These are phyloP conservation scores for Zaprionus ornatus DNA, from an alignment of 1,140 invertebrate genomes.

Conservation along the genomic window DNA sequence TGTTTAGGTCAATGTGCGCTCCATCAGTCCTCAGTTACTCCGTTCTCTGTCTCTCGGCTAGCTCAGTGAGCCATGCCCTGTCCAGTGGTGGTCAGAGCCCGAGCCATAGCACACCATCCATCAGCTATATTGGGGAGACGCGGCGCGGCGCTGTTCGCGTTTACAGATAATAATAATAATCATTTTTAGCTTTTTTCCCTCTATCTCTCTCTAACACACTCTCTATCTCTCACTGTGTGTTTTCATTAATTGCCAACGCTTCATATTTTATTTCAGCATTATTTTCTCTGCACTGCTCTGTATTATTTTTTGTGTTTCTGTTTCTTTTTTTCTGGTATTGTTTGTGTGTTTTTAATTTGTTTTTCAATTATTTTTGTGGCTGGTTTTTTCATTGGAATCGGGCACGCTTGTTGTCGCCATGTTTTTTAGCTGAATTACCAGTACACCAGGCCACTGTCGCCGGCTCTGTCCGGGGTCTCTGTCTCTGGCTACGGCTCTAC, in stretches of 20 bases:
- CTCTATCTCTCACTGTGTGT: slow-evolving; percentile 23
- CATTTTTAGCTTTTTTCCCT: slow-evolving; percentile 24
- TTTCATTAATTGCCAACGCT: slow-evolving; percentile 78
- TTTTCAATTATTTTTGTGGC: slow-evolving; percentile 80
- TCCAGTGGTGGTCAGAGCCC: slow-evolving; percentile 34
- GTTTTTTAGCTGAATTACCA: slow-evolving; percentile 63
- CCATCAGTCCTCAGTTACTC: slow-evolving; percentile 12
- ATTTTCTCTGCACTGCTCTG: slow-evolving; percentile 38
- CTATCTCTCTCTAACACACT: slow-evolving; percentile 30
- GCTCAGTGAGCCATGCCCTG: slow-evolving; percentile 38
- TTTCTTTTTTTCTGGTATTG: slow-evolving; percentile 28
- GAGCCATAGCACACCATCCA: neutral
- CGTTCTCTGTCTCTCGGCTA: neutral
- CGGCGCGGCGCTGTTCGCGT: slow-evolving; percentile 24
- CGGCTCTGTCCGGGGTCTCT: slow-evolving; percentile 10
- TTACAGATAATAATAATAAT: slow-evolving; percentile 51
- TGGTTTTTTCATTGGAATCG: slow-evolving; percentile 67
- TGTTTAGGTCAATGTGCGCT: slow-evolving; percentile 53
- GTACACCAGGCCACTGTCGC: slow-evolving; percentile 12
- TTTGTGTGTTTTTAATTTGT: slow-evolving; percentile 67
- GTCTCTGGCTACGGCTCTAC: neutral
- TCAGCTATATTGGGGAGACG: slow-evolving; percentile 20
- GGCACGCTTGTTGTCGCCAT: slow-evolving; percentile 79
- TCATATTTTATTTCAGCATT: slow-evolving; percentile 79
- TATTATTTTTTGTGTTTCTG: slow-evolving; percentile 47